Evolutionary conservation across 2,113 vertebrate genomes (phyloP), one percentile per base, ranked within the genome.

Genomic region (Datnioides undecimradiatus): DNA sequence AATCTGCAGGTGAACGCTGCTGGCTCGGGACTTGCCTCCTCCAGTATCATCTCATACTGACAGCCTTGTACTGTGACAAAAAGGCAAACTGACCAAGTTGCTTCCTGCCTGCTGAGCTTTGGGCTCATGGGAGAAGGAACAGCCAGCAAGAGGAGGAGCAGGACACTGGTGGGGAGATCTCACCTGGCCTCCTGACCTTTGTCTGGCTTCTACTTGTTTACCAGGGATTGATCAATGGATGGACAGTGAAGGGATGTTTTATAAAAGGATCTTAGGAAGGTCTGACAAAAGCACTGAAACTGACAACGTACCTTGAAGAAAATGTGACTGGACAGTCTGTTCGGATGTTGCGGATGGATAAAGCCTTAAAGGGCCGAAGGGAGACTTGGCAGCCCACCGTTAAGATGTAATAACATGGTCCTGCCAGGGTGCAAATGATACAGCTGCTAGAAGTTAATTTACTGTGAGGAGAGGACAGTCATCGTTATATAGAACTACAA

Each of bases 1-100:
- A 98, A 97, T 86, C 93, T 99, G 90, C 97, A 98, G 93, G 96
- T 97, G 95, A 95, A 92, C 85, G 92, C 97, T 43, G 94, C 95
- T 79, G 92, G 95, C 78, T 95, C 96, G 59, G 97, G 96, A 51
- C 95, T 95, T 12, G 95, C 96, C 84, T 95, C 97, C 86, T 97
- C 97, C 79, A 97, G 95, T 90, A 95, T 98, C 93, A 95, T 98
- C 94, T 97, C 97, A 33, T 99, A 97, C 91, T 99, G 96, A 99
- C 91, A 84, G 87, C 88, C 83, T 92, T 40, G 64, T 78, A 84
- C 85, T 87, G 69, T 81, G 75, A 70, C 48, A 59, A 49, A 73
- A 82, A 60, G 38, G 67, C 58, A 92, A 83, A 92, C 86, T 19
- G 80, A 94, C 78, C 86, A 92, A 90, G 92, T 91, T 74, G 84